Percentiles rank a stretch among this genome's conserved stretches.
Conservation (phyloP, 2,113 vertebrate genomes). For the Uria aalge region DNA sequence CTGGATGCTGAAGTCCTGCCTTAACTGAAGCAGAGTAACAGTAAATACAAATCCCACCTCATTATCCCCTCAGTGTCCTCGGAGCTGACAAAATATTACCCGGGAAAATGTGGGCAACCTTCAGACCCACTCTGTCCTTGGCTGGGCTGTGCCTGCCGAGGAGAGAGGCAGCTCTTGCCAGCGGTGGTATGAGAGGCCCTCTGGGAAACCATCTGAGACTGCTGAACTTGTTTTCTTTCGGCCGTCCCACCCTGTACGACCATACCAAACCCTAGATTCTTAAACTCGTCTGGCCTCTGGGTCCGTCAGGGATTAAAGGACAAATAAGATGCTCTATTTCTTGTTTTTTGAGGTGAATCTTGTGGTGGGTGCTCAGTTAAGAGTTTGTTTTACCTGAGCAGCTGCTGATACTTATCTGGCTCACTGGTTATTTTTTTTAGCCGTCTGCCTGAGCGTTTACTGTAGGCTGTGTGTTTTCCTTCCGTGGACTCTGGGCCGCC, state of each 20-base stretch:
- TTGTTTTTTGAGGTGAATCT: constrained; percentile 8
- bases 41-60: background rate
- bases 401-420: background rate
- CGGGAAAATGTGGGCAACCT: background rate
- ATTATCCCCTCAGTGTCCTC: background rate
- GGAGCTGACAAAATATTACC: background rate
- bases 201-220: background rate
- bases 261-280: background rate
- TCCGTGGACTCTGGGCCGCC: background rate
- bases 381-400: constrained; percentile 14
- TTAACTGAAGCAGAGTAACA: background rate
- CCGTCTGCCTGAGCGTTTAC: background rate
- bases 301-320: background rate
- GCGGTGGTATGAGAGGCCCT: background rate
- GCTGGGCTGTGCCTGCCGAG: background rate
- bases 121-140: background rate
- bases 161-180: background rate
- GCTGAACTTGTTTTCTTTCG: background rate
- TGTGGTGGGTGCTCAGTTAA: background rate
- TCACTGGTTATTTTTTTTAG: background rate
- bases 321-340: background rate
- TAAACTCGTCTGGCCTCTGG: background rate
- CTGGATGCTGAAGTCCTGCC: background rate
- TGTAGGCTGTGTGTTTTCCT: background rate
- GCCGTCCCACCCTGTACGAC: background rate